Conservation (phyloP, 2,797 vertebrate genomes). For the Cichlasoma orientale region DNA sequence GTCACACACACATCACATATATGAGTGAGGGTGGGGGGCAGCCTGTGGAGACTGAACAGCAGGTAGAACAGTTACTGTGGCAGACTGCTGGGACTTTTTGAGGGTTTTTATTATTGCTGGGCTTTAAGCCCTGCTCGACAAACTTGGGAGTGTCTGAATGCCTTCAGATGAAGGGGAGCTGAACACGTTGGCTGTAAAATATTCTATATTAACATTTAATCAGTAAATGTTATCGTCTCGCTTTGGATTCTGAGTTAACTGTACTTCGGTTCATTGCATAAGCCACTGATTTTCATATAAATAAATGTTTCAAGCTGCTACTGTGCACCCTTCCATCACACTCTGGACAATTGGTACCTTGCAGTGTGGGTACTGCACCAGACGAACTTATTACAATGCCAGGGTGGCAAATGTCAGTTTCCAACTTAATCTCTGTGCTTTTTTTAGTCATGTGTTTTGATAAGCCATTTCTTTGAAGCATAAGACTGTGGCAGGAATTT, state of each 20-base stretch:
- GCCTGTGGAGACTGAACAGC: constrained; percentile 29
- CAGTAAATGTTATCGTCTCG: background rate
- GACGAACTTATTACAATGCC: constrained; percentile 14
- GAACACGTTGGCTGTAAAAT: background rate
- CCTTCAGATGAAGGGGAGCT: background rate
- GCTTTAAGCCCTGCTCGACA: constrained; percentile 41
- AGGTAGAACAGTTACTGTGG: constrained; percentile 48
- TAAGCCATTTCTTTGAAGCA: constrained; percentile 73
- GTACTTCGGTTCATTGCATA: background rate
- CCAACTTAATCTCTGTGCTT: constrained; percentile 56
- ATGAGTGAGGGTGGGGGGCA: background rate
- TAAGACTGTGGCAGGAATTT: constrained; percentile 74
- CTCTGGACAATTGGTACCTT: constrained; percentile 25
- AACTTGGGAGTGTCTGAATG: background rate
- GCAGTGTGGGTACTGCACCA: constrained; percentile 7
- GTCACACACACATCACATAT: constrained; percentile 22
- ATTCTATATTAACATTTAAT: background rate
- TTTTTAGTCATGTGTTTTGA: constrained; percentile 71
- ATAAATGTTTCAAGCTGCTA: constrained; percentile 17
- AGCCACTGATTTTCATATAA: constrained; percentile 1
- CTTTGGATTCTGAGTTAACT: background rate
- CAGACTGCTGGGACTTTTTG: constrained; percentile 21
- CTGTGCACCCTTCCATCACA: background rate
- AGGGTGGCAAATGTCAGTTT: constrained; percentile 31
- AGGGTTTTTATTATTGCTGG: constrained; percentile 52